Conservation (phyloP, 2,113 vertebrate species). For the Solenodon paradoxus region DNA sequence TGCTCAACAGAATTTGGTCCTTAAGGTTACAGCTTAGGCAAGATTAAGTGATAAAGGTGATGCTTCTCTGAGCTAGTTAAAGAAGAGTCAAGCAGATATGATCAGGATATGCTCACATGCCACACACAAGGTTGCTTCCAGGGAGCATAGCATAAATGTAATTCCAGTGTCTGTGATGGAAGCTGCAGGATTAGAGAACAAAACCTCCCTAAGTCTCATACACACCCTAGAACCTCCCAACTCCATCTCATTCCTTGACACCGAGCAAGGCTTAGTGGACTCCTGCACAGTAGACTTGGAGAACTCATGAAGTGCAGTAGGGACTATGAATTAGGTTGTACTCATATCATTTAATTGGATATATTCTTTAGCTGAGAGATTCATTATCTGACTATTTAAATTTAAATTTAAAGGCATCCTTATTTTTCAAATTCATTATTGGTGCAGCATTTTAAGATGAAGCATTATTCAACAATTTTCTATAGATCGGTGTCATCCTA, state of each 20-base stretch:
- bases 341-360: not conserved
- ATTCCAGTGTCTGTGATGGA: rapidly evolving
- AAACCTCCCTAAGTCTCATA: rapidly evolving
- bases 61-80: not conserved
- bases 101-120: rapidly evolving
- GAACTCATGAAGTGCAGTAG: not conserved
- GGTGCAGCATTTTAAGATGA: not conserved
- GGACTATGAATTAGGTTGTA: not conserved
- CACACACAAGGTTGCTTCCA: not conserved
- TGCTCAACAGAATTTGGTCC: not conserved
- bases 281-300: not conserved
- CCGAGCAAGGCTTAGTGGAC: not conserved
- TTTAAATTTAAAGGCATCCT: not conserved
- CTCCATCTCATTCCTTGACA: not conserved
- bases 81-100: not conserved
- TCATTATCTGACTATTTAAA: not conserved
- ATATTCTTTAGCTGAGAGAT: not conserved
- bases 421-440: not conserved
- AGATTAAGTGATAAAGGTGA: not conserved
- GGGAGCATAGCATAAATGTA: too few species aligned
- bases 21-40: not conserved
- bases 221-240: too few species aligned
- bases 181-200: not conserved
- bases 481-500: not conserved
- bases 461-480: not conserved